Base-by-base conservation (phyloP, 1,140 invertebrate species). In the Adelges cooleyi region DNA sequence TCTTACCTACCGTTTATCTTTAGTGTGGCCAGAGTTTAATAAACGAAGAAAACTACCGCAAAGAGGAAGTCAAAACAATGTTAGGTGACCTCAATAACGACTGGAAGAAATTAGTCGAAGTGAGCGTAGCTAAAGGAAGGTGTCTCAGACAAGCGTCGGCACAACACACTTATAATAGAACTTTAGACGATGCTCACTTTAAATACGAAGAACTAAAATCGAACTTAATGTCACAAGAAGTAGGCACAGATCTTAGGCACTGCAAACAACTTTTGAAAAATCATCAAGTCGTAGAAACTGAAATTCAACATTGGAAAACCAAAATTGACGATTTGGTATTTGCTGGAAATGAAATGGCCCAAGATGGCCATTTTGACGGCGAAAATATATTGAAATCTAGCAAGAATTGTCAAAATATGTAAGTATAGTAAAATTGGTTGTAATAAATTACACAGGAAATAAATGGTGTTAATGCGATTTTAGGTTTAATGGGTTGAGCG, bases 311-410 rank as follows among this genome's bases (percentile, higher is more conserved):
- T 48, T 89, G 87, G 82, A 83, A 89, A 68, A 79, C 82, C 53
- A 86, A 87, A 70, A 81, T 92, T 3, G 79, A 81, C 23, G 86
- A 90, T 68, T 77, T 95, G 15, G 82, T 85, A 1, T 79, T 80
- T n/a, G 80, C 84, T 67, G 93, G 92, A 13, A 82, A 89, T 68
- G 86, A 94, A 73, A 88, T 98, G 85, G 89, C 86, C 2, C 85
- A 91, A 36, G 88, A 91, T 67, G 92, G 90, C 18, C 94, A 98
- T 77, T 97, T 96, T 75, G 92, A 97, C 79, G 86, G 87, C 2
- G 82, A 82, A 11, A 87, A 87, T 69, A 95, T 98, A 68, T 77
- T 87, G 68, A 82, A 86, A 52, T 83, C 86, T 68, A 89, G 89
- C 69, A 80, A 86, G 70, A 82, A 82, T 20, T 84, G 92, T 69